Percentiles rank a stretch among this genome's conserved stretches.
Conservation (phyloP, 1,140 invertebrate species). For the Drosophila sp. region DNA sequence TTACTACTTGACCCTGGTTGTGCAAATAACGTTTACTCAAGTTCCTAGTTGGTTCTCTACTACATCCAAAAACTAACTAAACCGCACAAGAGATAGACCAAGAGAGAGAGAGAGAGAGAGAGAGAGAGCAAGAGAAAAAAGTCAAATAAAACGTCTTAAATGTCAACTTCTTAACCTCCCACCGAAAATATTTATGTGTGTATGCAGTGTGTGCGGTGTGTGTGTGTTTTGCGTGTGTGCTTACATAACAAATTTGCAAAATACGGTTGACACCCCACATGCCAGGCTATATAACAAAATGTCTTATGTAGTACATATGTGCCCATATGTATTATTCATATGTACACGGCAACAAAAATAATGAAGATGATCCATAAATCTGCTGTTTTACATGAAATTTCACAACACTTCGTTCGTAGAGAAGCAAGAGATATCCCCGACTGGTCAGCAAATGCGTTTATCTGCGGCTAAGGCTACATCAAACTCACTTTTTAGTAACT, state of each 20-base stretch:
- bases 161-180: slow-evolving; percentile 64
- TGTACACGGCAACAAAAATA: too few relatives aligned
- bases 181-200: neutral
- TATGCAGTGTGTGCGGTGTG: slow-evolving; percentile 12
- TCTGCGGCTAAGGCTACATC: too few relatives aligned
- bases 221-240: slow-evolving; percentile 16
- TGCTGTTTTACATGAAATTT: too few relatives aligned
- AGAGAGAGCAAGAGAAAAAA: neutral
- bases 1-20: slow-evolving; percentile 11
- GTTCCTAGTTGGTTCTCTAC: slow-evolving; percentile 3
- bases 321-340: too few relatives aligned
- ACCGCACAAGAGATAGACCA: neutral
- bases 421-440: too few relatives aligned
- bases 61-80: slow-evolving; percentile 5
- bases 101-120: neutral
- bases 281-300: slow-evolving; percentile 45
- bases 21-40: slow-evolving; percentile 11
- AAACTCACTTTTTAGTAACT: too few relatives aligned
- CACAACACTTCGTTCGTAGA: too few relatives aligned
- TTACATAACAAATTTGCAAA: slow-evolving; percentile 63
- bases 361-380: too few relatives aligned
- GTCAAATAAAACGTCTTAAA: slow-evolving; percentile 42
- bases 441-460: too few relatives aligned
- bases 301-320: slow-evolving; percentile 26
- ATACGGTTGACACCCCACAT: slow-evolving; percentile 39